These are phyloP conservation scores for Botrylloides violaceus DNA, from an alignment of 23 tunicate genomes.

Conservation along the genomic window DNA sequence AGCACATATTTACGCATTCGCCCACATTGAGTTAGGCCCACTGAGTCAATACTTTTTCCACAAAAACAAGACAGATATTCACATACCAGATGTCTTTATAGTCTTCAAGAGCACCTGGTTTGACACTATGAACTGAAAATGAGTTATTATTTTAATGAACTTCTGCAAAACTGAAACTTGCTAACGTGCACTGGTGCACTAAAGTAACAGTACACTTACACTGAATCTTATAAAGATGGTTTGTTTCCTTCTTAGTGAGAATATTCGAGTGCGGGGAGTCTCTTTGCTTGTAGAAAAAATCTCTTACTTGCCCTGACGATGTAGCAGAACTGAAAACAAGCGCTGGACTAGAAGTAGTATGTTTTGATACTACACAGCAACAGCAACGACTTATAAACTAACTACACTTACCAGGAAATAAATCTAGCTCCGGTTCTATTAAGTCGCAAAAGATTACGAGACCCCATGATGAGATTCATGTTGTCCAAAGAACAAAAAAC, in stretches of 20 bases:
- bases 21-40: too few species aligned
- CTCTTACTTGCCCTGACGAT: not conserved
- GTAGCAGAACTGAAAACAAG: constrained; percentile 4
- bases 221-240: constrained; percentile 84
- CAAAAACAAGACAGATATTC: too few species aligned
- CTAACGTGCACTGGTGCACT: too few species aligned
- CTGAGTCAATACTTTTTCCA: too few species aligned
- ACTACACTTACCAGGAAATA: not conserved
- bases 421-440: not conserved
- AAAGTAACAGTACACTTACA: too few species aligned
- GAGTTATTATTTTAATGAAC: not conserved
- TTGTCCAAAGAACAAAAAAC: not conserved
- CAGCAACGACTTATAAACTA: not conserved
- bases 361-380: too few species aligned
- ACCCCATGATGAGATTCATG: not conserved
- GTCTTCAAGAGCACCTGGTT: constrained; percentile 63
- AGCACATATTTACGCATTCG: too few species aligned
- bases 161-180: not conserved
- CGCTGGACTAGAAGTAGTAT: too few species aligned
- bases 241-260: constrained; percentile 72
- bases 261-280: constrained; percentile 73
- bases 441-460: not conserved
- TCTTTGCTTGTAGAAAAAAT: constrained; percentile 35
- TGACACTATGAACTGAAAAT: constrained; percentile 73
- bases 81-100: constrained; percentile 69